Evolutionary conservation across 1,140 invertebrate species (phyloP).

Genomic region (roundworm (Caenorhabditis elegans)): WBcel235 BX284605.5:7839501-7840000

Average conservation of each 20-base stretch:
- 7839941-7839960: too few relatives aligned
- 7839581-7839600: neutral
- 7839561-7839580: neutral
- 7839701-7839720: conserved; percentile 6
- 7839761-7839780: neutral
- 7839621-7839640: neutral
- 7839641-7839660: neutral
- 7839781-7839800: neutral
- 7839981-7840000: too few relatives aligned
- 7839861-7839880: too few relatives aligned
- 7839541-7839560: neutral
- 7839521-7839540: neutral
- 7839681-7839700: neutral
- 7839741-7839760: neutral
- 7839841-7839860: too few relatives aligned
- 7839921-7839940: too few relatives aligned
- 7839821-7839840: too few relatives aligned
- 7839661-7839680: neutral
- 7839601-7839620: neutral
- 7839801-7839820: too few relatives aligned
- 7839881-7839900: too few relatives aligned
- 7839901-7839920: too few relatives aligned
- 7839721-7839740: neutral
- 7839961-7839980: too few relatives aligned
- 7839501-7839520: conserved; percentile 10